Evolutionary conservation across 2,113 vertebrate genomes (phyloP).

Genomic region (Psilopsiagon aurifrons): DNA sequence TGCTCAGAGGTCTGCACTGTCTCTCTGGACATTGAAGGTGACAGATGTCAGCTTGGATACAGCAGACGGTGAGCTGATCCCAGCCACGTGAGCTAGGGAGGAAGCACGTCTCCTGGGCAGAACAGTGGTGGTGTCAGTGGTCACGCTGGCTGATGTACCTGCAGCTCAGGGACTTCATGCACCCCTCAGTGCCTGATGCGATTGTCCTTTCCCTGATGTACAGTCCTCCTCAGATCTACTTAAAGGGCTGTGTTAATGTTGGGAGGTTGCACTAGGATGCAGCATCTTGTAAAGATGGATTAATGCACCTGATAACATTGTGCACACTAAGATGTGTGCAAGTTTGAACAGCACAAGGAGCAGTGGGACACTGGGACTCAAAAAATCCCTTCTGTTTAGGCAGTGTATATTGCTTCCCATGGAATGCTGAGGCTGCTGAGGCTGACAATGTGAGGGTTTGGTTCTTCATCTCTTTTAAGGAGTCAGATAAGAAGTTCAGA

Average conservation of each 20-base stretch:
- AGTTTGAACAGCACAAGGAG: not conserved
- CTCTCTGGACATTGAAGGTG: accelerated
- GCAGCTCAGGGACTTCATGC: not conserved
- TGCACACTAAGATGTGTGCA: not conserved
- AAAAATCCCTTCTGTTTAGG: not conserved
- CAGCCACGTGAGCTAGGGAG: accelerated
- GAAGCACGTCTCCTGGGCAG: not conserved
- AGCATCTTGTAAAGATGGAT: not conserved
- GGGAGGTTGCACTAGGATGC: not conserved
- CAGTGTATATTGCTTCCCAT: not conserved
- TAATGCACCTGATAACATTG: accelerated
- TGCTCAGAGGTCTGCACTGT: not conserved
- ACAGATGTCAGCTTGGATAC: not conserved
- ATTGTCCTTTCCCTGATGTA: not conserved
- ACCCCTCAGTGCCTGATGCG: not conserved
- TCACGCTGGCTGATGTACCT: not conserved
- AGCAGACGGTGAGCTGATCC: not conserved
- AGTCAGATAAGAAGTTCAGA: not conserved
- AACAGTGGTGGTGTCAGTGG: not conserved
- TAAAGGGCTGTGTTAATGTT: not conserved
- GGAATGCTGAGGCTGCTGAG: not conserved
- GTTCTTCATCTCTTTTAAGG: not conserved
- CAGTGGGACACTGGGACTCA: not conserved
- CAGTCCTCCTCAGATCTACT: not conserved
- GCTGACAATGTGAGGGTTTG: not conserved